A percentile compares a stretch with the other conserved stretches of the same genome.
Evolutionary conservation across 30 jellyfish, hydroid and myxozoan genomes (phyloP).

Genomic region (Hydractinia symbiolongicarpus): DNA sequence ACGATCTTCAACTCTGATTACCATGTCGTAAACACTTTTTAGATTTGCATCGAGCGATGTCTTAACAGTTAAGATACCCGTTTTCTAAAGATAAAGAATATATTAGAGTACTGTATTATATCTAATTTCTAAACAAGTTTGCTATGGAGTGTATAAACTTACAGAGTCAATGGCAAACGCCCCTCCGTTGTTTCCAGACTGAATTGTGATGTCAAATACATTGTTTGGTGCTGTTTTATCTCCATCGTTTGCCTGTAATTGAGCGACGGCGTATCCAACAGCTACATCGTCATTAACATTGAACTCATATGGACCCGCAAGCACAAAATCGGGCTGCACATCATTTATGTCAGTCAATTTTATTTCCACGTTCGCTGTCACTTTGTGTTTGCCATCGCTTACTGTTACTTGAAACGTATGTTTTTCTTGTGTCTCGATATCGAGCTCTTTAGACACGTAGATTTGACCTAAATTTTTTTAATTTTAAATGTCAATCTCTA

Average conservation of each 20-base stretch:
- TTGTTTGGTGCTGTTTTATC: conserved; percentile 44
- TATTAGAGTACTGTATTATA: not conserved
- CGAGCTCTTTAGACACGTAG: conserved; percentile 26
- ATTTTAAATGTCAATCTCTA: too few species aligned
- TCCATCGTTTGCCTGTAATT: conserved; percentile 10
- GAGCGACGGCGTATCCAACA: not conserved
- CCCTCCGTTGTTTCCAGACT: conserved; percentile 11
- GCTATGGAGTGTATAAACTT: not conserved
- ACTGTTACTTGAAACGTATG: conserved; percentile 51
- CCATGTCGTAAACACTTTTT: not conserved
- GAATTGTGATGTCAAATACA: conserved; percentile 14
- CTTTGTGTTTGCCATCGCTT: conserved; percentile 39
- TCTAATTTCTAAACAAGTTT: not conserved
- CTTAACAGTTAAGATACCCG: conserved; percentile 40
- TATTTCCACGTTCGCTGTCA: conserved; percentile 41
- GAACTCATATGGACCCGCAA: not conserved
- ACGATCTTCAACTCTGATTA: not conserved
- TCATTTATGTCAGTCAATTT: conserved; percentile 57
- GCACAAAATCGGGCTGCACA: conserved; percentile 51
- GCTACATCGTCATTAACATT: not conserved
- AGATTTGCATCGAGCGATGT: not conserved
- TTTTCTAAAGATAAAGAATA: not conserved
- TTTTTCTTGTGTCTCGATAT: conserved; percentile 43
- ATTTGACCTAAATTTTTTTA: not conserved
- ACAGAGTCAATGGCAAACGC: not conserved